Conservation (phyloP, 2,797 vertebrate species). For the Toxotes lorentzi region DNA sequence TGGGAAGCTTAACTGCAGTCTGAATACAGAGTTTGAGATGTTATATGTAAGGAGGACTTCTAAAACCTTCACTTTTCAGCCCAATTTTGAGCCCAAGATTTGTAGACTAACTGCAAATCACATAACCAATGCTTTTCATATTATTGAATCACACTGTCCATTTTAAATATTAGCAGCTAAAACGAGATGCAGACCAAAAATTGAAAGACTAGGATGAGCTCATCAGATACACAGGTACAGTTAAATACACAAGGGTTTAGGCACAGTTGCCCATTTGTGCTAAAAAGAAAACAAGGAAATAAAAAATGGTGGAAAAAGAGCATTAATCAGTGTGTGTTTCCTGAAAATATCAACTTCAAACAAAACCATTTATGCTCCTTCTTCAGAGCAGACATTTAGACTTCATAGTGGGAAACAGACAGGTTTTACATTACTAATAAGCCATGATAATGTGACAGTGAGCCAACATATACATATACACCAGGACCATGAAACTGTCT, state of each 20-base stretch:
- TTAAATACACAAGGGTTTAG: not conserved
- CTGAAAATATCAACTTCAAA: not conserved
- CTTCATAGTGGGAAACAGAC: not conserved
- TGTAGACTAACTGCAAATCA: not conserved
- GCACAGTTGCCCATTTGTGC: not conserved
- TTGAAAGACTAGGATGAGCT: too few species aligned
- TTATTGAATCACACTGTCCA: not conserved
- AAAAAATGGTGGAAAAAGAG: not conserved
- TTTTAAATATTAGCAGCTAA: not conserved
- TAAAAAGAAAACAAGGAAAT: not conserved
- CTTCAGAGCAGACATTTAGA: not conserved
- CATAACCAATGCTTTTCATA: not conserved
- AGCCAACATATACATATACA: not conserved
- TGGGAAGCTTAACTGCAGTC: not conserved
- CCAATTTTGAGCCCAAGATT: not conserved
- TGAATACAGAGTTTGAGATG: not conserved
- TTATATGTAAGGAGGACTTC: not conserved
- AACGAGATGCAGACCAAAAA: constrained; percentile 6
- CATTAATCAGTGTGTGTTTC: not conserved
- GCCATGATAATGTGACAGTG: too few species aligned
- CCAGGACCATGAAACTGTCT: constrained; percentile 7
- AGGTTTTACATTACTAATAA: not conserved
- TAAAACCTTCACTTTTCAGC: not conserved
- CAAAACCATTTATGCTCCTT: not conserved
- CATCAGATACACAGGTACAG: not conserved